Evolutionary conservation across 2,888 invertebrate species (phyloP).

Genomic region (Aspidiotus destructor): DNA sequence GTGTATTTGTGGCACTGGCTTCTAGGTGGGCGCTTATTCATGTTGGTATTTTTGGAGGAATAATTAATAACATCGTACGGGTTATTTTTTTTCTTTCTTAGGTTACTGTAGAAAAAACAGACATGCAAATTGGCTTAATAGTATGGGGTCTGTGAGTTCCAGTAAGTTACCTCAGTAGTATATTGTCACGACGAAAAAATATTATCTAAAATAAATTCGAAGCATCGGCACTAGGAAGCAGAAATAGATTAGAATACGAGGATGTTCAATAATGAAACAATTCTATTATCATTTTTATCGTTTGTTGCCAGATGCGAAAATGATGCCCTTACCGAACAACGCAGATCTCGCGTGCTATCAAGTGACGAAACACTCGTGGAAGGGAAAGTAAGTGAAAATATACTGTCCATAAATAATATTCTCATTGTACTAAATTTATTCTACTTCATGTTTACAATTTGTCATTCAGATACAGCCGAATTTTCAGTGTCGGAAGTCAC

Average conservation of each 20-base stretch:
- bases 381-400: conserved; percentile 68
- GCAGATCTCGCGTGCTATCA: conserved; percentile 88
- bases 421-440: no score
- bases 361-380: conserved; percentile 96
- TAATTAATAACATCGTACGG: no score
- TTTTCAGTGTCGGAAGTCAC: conserved; percentile 89
- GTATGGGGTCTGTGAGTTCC: conserved; percentile 26
- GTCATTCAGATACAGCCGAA: conserved; percentile 71
- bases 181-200: conserved; percentile 1
- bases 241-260: no score
- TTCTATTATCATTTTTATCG: neutral
- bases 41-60: no score
- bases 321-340: conserved; percentile 37
- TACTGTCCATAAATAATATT: conserved; percentile 19
- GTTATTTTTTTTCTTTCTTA: conserved; percentile 22
- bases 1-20: no score
- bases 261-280: neutral
- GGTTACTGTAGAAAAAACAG: conserved; percentile 14
- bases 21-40: no score
- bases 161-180: conserved; percentile 12
- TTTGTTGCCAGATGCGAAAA: conserved; percentile 34
- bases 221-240: neutral
- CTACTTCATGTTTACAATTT: no score
- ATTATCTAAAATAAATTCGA: neutral
- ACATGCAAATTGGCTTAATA: conserved; percentile 14